phyloP scores from a whole-genome alignment of 23 tunicate genomes.

The Halocynthia roretzi region DNA sequence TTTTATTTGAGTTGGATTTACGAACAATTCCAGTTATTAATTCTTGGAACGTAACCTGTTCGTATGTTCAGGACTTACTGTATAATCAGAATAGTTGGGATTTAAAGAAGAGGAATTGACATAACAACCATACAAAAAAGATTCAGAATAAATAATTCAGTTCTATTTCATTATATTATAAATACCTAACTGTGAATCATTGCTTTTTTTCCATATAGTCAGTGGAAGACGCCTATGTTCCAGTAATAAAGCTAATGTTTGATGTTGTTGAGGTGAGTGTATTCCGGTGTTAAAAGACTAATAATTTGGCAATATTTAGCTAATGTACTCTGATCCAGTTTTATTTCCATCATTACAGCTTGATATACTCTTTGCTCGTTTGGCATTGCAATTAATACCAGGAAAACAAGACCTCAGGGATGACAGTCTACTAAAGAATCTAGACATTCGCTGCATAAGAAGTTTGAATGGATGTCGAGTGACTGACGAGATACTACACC shows the following conservation, averaged over 20 bases:
- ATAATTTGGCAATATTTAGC: background rate
- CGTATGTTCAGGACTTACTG: too few relatives aligned
- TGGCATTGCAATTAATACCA: slow-evolving; percentile 79
- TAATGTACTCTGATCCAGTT: background rate
- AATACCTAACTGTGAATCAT: too few relatives aligned
- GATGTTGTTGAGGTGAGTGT: slow-evolving; percentile 75
- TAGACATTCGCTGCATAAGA: slow-evolving; percentile 85
- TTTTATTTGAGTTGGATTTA: too few relatives aligned
- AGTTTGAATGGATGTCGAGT: slow-evolving; percentile 93
- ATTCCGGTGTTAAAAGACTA: slow-evolving; percentile 2
- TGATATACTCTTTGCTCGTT: slow-evolving; percentile 81
- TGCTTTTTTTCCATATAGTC: slow-evolving; percentile 31
- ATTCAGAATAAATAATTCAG: too few relatives aligned
- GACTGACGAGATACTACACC: slow-evolving; percentile 86
- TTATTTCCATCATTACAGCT: slow-evolving; percentile 31
- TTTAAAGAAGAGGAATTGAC: too few relatives aligned
- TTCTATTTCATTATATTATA: too few relatives aligned
- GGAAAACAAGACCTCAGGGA: slow-evolving; percentile 69
- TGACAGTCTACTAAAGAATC: slow-evolving; percentile 65
- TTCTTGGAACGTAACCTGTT: too few relatives aligned
- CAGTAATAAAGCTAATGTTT: slow-evolving; percentile 81
- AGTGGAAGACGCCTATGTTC: slow-evolving; percentile 86
- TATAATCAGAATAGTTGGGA: too few relatives aligned
- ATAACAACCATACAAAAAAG: too few relatives aligned
- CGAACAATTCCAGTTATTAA: too few relatives aligned